Evolutionary conservation across 2,113 vertebrate genomes (phyloP).

Genomic region (Antigone vipio): DNA sequence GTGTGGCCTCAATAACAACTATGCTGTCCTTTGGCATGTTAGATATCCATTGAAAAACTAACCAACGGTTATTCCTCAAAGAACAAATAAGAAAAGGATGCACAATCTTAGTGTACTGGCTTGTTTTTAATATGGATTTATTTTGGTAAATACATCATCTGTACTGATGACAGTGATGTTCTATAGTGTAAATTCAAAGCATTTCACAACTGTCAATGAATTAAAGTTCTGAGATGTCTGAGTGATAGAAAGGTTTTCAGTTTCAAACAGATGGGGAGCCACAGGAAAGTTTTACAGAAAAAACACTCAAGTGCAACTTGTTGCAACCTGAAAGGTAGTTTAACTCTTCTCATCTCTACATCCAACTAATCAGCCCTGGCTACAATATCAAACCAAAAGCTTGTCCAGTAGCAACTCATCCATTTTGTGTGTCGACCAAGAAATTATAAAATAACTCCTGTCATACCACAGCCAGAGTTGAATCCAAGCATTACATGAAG

Average conservation of each 20-base stretch:
- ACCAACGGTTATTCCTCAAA: not conserved
- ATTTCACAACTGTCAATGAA: not conserved
- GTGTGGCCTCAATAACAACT: not conserved
- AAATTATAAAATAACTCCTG: not conserved
- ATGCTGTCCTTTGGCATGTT: not conserved
- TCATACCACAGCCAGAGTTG: not conserved
- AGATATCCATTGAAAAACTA: not conserved
- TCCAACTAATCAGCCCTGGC: not conserved
- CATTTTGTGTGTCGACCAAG: not conserved
- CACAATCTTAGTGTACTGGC: not conserved
- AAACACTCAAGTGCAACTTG: not conserved
- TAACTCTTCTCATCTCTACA: not conserved
- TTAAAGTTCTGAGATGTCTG: not conserved
- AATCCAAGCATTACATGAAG: not conserved
- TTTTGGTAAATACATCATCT: not conserved
- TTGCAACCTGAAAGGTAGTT: not conserved
- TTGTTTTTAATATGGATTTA: not conserved
- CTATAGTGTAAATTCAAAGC: not conserved
- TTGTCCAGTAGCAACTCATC: not conserved
- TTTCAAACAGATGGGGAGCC: not conserved
- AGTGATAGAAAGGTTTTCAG: not conserved
- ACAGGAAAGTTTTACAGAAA: not conserved
- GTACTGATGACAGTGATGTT: not conserved
- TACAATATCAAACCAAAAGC: not conserved
- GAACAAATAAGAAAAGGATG: not conserved